Conservation (phyloP, 1,140 invertebrate genomes). For the Drosophila biarmipes region DNA sequence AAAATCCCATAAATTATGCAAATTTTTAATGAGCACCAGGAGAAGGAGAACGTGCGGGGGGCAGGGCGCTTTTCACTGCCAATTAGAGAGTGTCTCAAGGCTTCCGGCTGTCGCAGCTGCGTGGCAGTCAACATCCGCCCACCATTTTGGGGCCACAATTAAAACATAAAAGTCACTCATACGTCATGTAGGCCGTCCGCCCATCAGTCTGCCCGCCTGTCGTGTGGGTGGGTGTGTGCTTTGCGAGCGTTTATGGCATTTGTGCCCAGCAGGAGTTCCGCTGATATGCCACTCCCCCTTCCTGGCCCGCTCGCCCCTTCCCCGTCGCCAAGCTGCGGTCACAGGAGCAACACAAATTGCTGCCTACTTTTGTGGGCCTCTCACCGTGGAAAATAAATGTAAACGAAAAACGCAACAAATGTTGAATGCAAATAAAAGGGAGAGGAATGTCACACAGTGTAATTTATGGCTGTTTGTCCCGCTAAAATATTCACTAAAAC, state of each 20-base stretch:
- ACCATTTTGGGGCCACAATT: constrained; percentile 72
- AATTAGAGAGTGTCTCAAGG: constrained; percentile 66
- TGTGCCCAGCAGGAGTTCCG: constrained; percentile 65
- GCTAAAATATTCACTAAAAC: constrained; percentile 28
- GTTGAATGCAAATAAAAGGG: constrained; percentile 23
- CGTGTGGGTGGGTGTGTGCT: constrained; percentile 29
- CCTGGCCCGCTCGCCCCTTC: background rate
- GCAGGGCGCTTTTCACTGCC: constrained; percentile 50
- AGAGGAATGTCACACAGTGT: constrained; percentile 10
- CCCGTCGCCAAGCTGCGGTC: constrained; percentile 1
- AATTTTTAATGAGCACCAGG: constrained; percentile 54
- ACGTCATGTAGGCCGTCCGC: constrained; percentile 61
- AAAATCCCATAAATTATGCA: constrained; percentile 59
- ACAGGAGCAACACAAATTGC: constrained; percentile 43
- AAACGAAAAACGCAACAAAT: constrained; percentile 15
- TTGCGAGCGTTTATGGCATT: constrained; percentile 71
- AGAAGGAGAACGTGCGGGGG: constrained; percentile 7
- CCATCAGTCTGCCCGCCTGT: constrained; percentile 4
- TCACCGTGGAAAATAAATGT: constrained; percentile 22
- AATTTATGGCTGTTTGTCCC: constrained; percentile 40
- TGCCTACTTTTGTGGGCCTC: constrained; percentile 64
- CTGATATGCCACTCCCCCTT: constrained; percentile 56
- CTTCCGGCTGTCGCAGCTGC: constrained; percentile 62
- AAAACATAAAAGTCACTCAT: constrained; percentile 83
- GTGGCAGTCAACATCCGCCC: constrained; percentile 38